phyloP scores from a whole-genome alignment of 2,888 invertebrate genomes.

The Drosophila percnosoma region DNA sequence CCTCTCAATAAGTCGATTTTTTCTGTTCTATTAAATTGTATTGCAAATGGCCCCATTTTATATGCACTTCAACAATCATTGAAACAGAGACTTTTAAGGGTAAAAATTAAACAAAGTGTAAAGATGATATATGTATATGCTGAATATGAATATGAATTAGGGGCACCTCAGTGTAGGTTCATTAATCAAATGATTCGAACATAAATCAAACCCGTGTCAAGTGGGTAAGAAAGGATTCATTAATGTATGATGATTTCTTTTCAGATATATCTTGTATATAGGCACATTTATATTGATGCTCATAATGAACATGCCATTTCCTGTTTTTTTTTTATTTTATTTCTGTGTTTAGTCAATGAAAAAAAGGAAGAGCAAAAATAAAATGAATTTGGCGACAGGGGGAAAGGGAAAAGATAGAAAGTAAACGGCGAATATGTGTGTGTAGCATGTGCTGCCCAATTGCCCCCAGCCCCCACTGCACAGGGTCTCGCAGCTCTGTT shows the following conservation, averaged over 20 bases:
- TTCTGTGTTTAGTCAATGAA: neutral
- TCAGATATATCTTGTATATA: neutral
- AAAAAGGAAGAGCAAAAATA: neutral
- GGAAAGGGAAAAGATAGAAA: slow-evolving; percentile 19
- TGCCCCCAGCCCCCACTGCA: neutral
- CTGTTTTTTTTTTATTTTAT: neutral
- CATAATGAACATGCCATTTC: neutral
- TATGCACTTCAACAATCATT: neutral
- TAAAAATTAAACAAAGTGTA: neutral
- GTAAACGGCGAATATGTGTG: slow-evolving; percentile 19
- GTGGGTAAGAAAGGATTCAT: neutral
- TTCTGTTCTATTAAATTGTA: neutral
- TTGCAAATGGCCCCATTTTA: neutral
- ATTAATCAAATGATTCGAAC: slow-evolving; percentile 22
- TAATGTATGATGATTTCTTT: neutral
- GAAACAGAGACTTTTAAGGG: neutral
- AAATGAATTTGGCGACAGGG: slow-evolving; percentile 4
- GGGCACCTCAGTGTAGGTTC: neutral
- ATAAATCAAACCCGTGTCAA: slow-evolving; percentile 24
- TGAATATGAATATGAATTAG: neutral
- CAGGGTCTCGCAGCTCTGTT: slow-evolving; percentile 34
- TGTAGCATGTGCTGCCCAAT: neutral
- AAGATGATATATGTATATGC: neutral
- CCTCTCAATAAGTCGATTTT: neutral
- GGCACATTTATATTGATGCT: neutral